Conservation (phyloP, 2,888 invertebrate species). For the Lissonota sp. region DNA sequence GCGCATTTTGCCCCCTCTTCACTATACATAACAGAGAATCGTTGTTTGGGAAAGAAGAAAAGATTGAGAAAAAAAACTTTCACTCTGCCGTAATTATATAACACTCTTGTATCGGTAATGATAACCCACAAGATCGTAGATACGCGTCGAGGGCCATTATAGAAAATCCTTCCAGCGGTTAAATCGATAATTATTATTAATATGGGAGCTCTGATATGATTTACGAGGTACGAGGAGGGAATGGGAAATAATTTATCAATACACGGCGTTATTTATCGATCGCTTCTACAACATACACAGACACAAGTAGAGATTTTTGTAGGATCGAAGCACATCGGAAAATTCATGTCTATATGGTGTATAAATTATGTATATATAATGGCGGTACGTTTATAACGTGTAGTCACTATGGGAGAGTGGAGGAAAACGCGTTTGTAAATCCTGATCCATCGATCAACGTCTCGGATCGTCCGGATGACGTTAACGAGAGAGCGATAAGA, state of each 20-base stretch:
- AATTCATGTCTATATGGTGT: conserved; percentile 3
- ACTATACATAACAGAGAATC: background rate
- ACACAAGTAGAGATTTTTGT: background rate
- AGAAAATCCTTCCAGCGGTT: conserved; percentile 32
- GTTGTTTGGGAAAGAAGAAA: background rate
- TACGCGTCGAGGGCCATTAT: conserved; percentile 48
- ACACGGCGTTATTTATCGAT: conserved; percentile 67
- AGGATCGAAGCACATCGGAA: conserved; percentile 52
- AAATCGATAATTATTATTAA: conserved; percentile 59
- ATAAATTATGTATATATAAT: too few relatives aligned
- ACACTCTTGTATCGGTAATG: conserved; percentile 41
- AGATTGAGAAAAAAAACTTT: background rate
- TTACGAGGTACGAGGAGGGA: conserved; percentile 64
- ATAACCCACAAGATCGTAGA: conserved; percentile 39
- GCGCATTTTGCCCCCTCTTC: too few relatives aligned
- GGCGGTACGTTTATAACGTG: conserved; percentile 22
- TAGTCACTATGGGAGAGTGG: conserved; percentile 13
- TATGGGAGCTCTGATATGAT: conserved; percentile 64
- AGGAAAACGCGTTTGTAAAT: conserved; percentile 52
- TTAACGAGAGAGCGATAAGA: conserved; percentile 72
- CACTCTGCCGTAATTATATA: conserved; percentile 7
- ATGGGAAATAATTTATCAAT: conserved; percentile 57
- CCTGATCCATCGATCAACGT: conserved; percentile 73
- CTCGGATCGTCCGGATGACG: conserved; percentile 71
- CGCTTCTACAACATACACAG: background rate